These are phyloP conservation scores for Stegodyphus dumicola DNA, from an alignment of 1,140 invertebrate species.

Conservation along the genomic window DNA sequence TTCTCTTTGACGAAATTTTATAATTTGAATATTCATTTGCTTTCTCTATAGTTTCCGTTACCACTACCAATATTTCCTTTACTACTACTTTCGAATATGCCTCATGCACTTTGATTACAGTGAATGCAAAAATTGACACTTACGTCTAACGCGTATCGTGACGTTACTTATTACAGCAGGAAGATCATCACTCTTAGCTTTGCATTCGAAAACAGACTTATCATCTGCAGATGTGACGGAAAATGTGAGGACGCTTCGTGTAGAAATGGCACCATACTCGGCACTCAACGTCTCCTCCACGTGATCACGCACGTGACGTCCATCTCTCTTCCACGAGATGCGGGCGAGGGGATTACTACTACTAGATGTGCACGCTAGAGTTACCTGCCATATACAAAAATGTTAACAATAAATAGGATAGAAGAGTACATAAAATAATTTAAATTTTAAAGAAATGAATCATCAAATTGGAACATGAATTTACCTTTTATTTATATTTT, in stretches of 20 bases:
- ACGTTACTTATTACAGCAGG: slow-evolving; percentile 73
- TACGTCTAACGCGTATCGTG: slow-evolving; percentile 75
- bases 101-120: too few species aligned
- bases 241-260: slow-evolving; percentile 77
- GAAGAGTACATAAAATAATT: too few species aligned
- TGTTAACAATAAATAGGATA: too few species aligned
- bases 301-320: slow-evolving; percentile 66
- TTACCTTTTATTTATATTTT: too few species aligned
- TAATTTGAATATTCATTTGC: too few species aligned
- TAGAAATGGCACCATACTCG: slow-evolving; percentile 36
- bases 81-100: too few species aligned
- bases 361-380: slow-evolving; percentile 75
- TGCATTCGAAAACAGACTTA: slow-evolving; percentile 86
- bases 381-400: slow-evolving; percentile 2
- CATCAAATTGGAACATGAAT: too few species aligned
- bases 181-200: slow-evolving; percentile 43
- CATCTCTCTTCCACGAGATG: slow-evolving; percentile 90
- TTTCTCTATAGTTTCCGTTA: too few species aligned
- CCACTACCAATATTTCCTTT: too few species aligned
- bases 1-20: too few species aligned
- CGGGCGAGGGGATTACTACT: slow-evolving; percentile 92
- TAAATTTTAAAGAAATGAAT: too few species aligned
- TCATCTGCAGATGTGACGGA: slow-evolving; percentile 89
- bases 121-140: background rate
- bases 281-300: slow-evolving; percentile 37